These are phyloP conservation scores for Sebastes variabilis DNA, from an alignment of 2,797 vertebrate genomes.

Conservation along the genomic window DNA sequence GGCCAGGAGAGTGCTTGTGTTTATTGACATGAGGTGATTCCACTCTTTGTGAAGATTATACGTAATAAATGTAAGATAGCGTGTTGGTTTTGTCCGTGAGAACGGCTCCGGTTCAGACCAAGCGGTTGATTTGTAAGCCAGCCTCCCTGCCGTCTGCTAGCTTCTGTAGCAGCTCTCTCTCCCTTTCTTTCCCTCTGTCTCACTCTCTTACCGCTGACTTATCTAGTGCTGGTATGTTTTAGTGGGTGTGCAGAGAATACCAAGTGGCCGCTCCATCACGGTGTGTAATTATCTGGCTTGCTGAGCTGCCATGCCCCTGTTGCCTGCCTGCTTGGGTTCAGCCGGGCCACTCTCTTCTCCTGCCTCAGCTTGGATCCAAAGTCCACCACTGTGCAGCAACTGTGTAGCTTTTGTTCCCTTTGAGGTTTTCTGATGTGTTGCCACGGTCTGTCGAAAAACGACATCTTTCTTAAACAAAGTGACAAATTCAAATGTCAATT, in stretches of 20 bases:
- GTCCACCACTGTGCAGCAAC: conserved; percentile 18
- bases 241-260: conserved; percentile 79
- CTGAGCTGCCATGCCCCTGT: conserved; percentile 57
- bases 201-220: conserved; percentile 45
- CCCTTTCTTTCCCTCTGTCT: conserved; percentile 13
- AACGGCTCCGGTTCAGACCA: conserved; percentile 17
- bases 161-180: conserved; percentile 29
- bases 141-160: conserved; percentile 28
- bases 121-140: conserved; percentile 39
- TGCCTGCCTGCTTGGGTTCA: conserved; percentile 50
- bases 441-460: background rate
- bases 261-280: conserved; percentile 73
- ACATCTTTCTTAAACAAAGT: background rate
- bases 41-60: background rate
- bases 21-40: background rate
- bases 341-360: conserved; percentile 13
- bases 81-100: conserved; percentile 12
- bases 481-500: background rate
- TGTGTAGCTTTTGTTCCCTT: conserved; percentile 12
- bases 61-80: background rate
- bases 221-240: conserved; percentile 75
- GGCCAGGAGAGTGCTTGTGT: background rate
- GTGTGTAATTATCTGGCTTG: conserved; percentile 78
- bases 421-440: conserved; percentile 6
- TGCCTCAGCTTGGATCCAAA: conserved; percentile 20